A percentile compares a stretch with the other conserved stretches of the same genome.
Evolutionary conservation across 2,888 invertebrate species (phyloP).

Genomic region (Heterodera filipjevi): DNA sequence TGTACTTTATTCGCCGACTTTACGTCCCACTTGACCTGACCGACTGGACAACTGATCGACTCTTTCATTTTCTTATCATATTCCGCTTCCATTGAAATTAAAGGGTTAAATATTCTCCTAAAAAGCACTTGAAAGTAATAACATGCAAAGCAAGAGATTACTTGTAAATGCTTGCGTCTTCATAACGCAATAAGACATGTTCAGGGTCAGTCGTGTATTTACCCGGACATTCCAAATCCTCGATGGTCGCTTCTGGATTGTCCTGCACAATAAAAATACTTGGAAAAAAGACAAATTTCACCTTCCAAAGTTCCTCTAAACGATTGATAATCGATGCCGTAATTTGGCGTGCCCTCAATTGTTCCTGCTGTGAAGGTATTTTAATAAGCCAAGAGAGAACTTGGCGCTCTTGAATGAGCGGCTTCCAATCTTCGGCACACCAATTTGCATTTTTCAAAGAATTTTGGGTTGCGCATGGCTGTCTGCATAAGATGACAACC

Average conservation of each 20-base stretch:
- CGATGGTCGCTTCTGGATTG: slow-evolving; percentile 94
- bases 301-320: slow-evolving; percentile 95
- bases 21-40: slow-evolving; percentile 97
- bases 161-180: slow-evolving; percentile 94
- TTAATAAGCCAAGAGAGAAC: slow-evolving; percentile 96
- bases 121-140: slow-evolving; percentile 21
- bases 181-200: slow-evolving; percentile 80
- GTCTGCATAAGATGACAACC: slow-evolving; percentile 80
- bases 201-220: slow-evolving; percentile 92
- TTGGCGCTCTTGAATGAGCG: slow-evolving; percentile 82
- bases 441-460: slow-evolving; percentile 98
- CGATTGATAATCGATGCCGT: slow-evolving; percentile 96
- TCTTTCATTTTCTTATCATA: slow-evolving; percentile 97
- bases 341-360: slow-evolving; percentile 90
- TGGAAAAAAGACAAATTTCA: slow-evolving; percentile 31
- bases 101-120: slow-evolving; percentile 93
- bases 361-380: slow-evolving; percentile 95
- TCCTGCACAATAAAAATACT: slow-evolving; percentile 69
- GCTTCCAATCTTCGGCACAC: slow-evolving; percentile 68
- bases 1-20: slow-evolving; percentile 96
- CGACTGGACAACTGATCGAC: slow-evolving; percentile 84
- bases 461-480: slow-evolving; percentile 96
- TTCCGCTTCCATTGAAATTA: slow-evolving; percentile 95
- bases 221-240: slow-evolving; percentile 95
- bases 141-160: background rate